Conservation (phyloP, 92 coral and sea anemone species). For the Diadumene lineata region DNA sequence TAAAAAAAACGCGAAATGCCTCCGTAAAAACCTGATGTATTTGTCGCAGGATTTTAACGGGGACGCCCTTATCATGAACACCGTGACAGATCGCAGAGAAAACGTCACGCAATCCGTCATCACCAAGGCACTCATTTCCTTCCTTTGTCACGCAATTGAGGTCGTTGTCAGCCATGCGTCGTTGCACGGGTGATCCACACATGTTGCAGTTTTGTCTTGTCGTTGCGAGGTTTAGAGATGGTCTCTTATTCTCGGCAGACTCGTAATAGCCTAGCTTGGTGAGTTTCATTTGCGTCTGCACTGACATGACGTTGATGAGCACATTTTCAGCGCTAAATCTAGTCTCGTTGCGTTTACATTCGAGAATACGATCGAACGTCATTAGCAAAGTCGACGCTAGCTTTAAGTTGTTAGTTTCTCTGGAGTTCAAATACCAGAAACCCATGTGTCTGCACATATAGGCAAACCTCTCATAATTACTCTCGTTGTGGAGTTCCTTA, state of each 20-base stretch:
- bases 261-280: constrained; percentile 37
- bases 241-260: constrained; percentile 20
- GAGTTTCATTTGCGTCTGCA: constrained; percentile 40
- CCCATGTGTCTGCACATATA: constrained; percentile 57
- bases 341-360: constrained; percentile 28
- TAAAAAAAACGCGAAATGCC: constrained; percentile 39
- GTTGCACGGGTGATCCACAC: constrained; percentile 52
- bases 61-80: constrained; percentile 14
- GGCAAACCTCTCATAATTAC: constrained; percentile 47
- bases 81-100: constrained; percentile 37
- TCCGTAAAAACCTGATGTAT: constrained; percentile 27
- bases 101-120: constrained; percentile 30
- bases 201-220: constrained; percentile 24
- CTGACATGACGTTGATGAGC: constrained; percentile 28
- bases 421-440: constrained; percentile 33
- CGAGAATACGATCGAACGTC: constrained; percentile 26
- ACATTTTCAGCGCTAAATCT: constrained; percentile 30
- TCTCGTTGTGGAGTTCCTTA: constrained; percentile 34
- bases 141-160: constrained; percentile 45
- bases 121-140: constrained; percentile 54
- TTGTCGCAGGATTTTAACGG: constrained; percentile 16
- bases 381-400: constrained; percentile 57
- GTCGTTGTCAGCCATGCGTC: constrained; percentile 10
- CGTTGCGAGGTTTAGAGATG: constrained; percentile 30
- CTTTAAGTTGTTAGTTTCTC: constrained; percentile 33